A percentile compares a stretch with the other conserved stretches of the same genome.
Conservation (phyloP, 2,888 invertebrate genomes). For the Leptogaster cylindrica region DNA sequence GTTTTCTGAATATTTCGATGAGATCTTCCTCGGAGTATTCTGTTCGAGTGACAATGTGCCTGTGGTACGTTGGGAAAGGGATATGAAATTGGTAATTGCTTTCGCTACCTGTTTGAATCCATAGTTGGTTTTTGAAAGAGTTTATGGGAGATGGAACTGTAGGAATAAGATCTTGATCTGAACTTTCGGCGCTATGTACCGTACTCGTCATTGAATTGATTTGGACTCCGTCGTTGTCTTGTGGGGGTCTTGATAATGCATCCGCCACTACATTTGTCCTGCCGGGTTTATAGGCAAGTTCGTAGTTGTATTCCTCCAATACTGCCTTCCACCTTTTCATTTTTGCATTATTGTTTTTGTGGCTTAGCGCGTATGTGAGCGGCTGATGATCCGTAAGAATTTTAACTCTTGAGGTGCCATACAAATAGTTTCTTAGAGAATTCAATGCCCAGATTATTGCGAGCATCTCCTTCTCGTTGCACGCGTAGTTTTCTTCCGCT, state of each 20-base stretch:
- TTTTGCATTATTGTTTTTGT: not conserved
- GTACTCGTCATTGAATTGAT: not conserved
- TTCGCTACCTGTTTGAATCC: not conserved
- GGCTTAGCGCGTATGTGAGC: not conserved
- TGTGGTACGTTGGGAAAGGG: conserved; percentile 12
- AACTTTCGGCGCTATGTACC: conserved; percentile 41
- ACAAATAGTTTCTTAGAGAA: not conserved
- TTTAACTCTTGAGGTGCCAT: not conserved
- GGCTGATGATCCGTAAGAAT: not conserved
- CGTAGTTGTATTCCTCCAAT: not conserved
- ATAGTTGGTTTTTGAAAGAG: conserved; percentile 39
- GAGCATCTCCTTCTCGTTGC: conserved; percentile 6
- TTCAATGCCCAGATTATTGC: conserved; percentile 21
- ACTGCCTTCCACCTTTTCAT: not conserved
- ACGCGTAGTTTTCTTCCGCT: not conserved
- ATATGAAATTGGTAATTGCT: not conserved
- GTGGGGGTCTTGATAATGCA: conserved; percentile 27
- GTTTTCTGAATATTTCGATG: conserved; percentile 35
- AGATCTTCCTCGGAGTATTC: conserved; percentile 26
- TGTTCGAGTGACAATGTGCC: conserved; percentile 35
- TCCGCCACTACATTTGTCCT: conserved; percentile 42
- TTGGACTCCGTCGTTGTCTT: not conserved
- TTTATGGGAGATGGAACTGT: conserved; percentile 37
- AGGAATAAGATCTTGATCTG: conserved; percentile 38
- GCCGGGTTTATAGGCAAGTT: conserved; percentile 10